Evolutionary conservation across 1,140 invertebrate species (phyloP).

Genomic region (Pogonomyrmex barbatus): DNA sequence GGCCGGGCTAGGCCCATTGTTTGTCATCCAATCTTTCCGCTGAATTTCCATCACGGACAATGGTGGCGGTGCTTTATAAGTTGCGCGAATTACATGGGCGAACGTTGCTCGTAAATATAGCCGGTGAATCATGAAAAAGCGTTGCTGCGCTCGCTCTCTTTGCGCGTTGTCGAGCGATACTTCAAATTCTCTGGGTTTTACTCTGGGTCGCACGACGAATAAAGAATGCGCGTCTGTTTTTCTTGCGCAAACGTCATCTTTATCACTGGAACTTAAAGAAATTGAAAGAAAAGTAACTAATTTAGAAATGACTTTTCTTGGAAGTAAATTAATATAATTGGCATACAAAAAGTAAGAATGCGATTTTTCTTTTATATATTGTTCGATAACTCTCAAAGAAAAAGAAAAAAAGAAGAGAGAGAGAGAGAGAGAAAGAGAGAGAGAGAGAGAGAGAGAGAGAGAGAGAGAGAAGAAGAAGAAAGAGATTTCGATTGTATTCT

Average conservation of each 20-base stretch:
- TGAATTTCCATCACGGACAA: conserved; percentile 74
- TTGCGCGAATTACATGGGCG: conserved; percentile 71
- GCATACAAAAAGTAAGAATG: background rate
- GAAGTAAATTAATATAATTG: conserved; percentile 31
- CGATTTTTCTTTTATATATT: conserved; percentile 1
- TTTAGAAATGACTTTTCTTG: background rate
- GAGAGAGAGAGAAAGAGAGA: background rate
- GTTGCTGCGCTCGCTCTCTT: conserved; percentile 20
- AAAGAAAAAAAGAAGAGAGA: background rate
- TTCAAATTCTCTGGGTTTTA: background rate
- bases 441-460: background rate
- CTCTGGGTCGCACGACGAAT: conserved; percentile 5
- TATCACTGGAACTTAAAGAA: conserved; percentile 15
- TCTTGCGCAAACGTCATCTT: conserved; percentile 13
- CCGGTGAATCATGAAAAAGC: conserved; percentile 76
- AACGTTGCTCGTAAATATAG: conserved; percentile 79
- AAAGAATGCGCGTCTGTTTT: background rate
- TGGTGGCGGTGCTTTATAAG: conserved; percentile 69
- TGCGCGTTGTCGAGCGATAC: conserved; percentile 9
- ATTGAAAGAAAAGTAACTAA: conserved; percentile 1
- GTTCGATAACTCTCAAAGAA: background rate
- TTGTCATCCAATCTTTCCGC: conserved; percentile 79
- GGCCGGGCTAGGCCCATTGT: conserved; percentile 73
- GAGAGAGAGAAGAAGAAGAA: background rate
- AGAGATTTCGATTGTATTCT: background rate